phyloP scores from a whole-genome alignment of 2,888 invertebrate species.

The Agrenia bidenticulata region DNA sequence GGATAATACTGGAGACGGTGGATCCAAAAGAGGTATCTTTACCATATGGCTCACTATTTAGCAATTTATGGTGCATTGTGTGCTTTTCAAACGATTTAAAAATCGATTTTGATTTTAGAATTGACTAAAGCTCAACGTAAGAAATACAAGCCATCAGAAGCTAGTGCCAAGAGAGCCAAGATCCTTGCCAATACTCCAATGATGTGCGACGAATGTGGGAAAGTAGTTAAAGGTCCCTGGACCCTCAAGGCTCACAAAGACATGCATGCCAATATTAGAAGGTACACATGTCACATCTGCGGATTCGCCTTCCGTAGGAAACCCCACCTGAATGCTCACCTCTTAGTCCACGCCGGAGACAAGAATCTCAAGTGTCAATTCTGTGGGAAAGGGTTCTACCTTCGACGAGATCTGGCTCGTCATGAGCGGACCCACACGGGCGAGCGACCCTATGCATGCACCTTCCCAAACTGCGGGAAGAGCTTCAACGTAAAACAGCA shows the following conservation, averaged over 20 bases:
- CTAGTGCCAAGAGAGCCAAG: constrained; percentile 6
- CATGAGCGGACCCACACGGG: constrained; percentile 25
- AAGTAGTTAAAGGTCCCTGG: constrained; percentile 9
- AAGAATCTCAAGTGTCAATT: constrained; percentile 19
- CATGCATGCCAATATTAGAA: not conserved
- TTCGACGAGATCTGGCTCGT: constrained; percentile 14
- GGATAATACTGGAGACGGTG: no score
- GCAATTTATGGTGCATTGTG: no score
- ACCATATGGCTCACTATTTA: no score
- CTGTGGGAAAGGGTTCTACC: constrained; percentile 17
- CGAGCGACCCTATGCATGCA: constrained; percentile 15
- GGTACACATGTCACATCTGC: constrained; percentile 1
- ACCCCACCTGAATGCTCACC: constrained; percentile 10
- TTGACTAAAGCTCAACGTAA: not conserved
- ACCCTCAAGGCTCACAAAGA: constrained; percentile 7
- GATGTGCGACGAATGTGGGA: constrained; percentile 15
- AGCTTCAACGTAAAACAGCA: constrained; percentile 23
- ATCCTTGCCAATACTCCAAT: constrained; percentile 8
- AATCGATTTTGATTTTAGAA: no score
- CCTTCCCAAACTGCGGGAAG: constrained; percentile 3
- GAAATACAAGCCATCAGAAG: constrained; percentile 4
- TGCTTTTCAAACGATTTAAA: no score
- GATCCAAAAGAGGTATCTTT: no score
- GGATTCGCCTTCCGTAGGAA: constrained; percentile 10
- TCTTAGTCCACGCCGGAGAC: constrained; percentile 13